A percentile compares a stretch with the other conserved stretches of the same genome.
phyloP scores from a whole-genome alignment of 2,888 invertebrate species.

The Hypolimnas misippus region DNA sequence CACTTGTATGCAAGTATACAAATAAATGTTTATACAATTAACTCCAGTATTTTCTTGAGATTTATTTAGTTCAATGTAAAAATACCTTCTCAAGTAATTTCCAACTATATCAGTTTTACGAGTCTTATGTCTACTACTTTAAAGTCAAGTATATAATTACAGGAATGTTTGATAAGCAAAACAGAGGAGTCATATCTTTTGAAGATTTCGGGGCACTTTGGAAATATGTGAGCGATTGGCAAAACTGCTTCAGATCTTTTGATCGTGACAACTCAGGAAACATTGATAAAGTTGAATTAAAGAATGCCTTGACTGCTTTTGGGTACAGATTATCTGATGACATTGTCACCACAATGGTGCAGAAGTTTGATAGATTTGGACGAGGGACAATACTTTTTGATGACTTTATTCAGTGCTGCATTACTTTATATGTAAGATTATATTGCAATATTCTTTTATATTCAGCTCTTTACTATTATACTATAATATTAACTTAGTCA shows the following conservation, averaged over 20 bases:
- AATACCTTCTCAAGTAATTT: too few species aligned
- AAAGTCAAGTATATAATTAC: conserved; percentile 45
- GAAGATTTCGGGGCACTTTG: conserved; percentile 98
- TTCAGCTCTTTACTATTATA: too few species aligned
- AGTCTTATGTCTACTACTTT: too few species aligned
- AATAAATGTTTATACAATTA: too few species aligned
- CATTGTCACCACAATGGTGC: conserved; percentile 91
- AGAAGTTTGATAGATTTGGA: conserved; percentile 97
- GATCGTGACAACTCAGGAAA: conserved; percentile 96
- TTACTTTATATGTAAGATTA: conserved; percentile 93
- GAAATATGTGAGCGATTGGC: conserved; percentile 99
- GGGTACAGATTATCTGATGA: conserved; percentile 94
- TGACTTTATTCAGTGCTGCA: conserved; percentile 98
- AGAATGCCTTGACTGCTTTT: conserved; percentile 94
- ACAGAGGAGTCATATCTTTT: conserved; percentile 95
- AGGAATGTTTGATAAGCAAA: conserved; percentile 97
- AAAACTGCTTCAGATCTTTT: conserved; percentile 96
- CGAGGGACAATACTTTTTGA: conserved; percentile 96
- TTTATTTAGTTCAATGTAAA: too few species aligned
- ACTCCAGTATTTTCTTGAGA: too few species aligned
- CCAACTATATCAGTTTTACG: too few species aligned
- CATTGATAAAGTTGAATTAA: conserved; percentile 95
- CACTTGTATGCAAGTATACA: too few species aligned
- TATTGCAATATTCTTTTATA: not conserved
- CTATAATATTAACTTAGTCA: too few species aligned